These are phyloP conservation scores for Neostethus bicornis DNA, from an alignment of 2,797 vertebrate genomes.

Conservation along the genomic window DNA sequence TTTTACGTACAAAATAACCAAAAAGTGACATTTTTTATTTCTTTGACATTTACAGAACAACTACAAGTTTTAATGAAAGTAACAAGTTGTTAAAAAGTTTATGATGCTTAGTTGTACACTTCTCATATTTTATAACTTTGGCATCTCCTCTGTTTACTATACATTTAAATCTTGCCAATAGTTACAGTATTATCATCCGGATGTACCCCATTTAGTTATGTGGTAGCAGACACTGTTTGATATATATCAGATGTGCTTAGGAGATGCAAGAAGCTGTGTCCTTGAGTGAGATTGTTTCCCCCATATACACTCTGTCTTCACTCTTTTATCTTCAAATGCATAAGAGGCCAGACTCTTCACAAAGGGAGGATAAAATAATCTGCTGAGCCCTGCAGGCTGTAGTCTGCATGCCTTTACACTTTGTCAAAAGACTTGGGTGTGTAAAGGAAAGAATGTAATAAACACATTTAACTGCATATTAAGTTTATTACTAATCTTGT, in stretches of 20 bases:
- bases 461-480: not conserved
- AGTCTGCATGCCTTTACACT: not conserved
- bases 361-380: not conserved
- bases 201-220: not conserved
- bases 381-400: not conserved
- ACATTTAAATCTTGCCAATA: not conserved
- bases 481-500: not conserved
- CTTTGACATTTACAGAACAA: too few relatives aligned
- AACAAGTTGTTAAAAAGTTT: too few relatives aligned
- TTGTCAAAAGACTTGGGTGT: not conserved
- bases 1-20: too few relatives aligned
- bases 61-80: too few relatives aligned
- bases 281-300: not conserved
- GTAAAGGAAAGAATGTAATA: not conserved
- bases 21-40: too few relatives aligned
- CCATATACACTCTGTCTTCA: not conserved
- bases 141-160: slow-evolving; percentile 2
- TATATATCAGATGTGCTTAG: not conserved
- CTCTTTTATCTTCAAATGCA: too few relatives aligned
- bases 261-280: not conserved
- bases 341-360: too few relatives aligned
- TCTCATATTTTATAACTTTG: too few relatives aligned
- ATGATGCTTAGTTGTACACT: too few relatives aligned
- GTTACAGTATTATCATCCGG: not conserved
- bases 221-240: not conserved